Conservation (phyloP, 2,113 vertebrate genomes). For the Heloderma charlesbogerti region DNA sequence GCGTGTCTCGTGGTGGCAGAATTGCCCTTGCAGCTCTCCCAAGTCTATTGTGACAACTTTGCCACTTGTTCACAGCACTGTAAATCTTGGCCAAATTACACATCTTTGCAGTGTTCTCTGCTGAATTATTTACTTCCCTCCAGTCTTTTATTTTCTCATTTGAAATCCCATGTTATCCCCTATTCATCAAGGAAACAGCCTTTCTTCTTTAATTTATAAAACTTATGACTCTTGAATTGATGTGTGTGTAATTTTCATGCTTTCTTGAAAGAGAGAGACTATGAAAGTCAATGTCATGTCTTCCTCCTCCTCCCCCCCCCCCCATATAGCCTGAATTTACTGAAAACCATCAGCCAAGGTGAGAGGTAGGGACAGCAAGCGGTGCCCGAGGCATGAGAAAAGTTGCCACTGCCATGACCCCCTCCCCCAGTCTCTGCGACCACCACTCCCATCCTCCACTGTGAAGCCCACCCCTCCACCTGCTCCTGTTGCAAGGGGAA, state of each 20-base stretch:
- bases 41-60: not conserved
- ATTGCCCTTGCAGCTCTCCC: not conserved
- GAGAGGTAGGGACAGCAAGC: not conserved
- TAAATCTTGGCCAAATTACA: conserved; percentile 30
- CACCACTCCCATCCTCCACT: too few species aligned
- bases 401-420: too few species aligned
- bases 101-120: not conserved
- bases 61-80: not conserved
- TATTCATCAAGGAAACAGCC: conserved; percentile 19
- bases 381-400: too few species aligned
- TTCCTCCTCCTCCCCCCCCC: not conserved
- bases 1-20: not conserved
- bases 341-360: conserved; percentile 11
- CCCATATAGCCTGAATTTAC: not conserved
- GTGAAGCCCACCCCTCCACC: too few species aligned
- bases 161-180: conserved; percentile 42
- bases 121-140: conserved; percentile 56
- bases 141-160: conserved; percentile 30
- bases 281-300: not conserved
- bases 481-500: too few species aligned
- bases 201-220: conserved; percentile 17
- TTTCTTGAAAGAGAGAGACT: not conserved
- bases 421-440: not conserved
- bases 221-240: not conserved
- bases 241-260: not conserved